These are phyloP conservation scores for Turnix velox DNA, from an alignment of 2,113 vertebrate genomes.

Conservation along the genomic window DNA sequence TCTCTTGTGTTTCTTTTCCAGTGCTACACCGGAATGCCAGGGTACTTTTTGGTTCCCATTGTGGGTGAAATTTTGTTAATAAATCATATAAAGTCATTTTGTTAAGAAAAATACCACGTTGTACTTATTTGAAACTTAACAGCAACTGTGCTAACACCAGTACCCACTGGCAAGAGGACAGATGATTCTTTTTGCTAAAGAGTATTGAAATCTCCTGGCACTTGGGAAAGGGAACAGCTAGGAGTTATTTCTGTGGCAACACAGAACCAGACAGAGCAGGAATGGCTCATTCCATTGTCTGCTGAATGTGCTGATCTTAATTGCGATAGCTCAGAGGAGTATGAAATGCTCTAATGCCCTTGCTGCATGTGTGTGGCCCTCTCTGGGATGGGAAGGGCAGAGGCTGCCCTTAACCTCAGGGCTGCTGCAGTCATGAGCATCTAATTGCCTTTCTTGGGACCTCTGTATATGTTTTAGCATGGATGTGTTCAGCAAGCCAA, in stretches of 20 bases:
- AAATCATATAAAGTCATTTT: background rate
- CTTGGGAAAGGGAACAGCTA: slow-evolving; percentile 2
- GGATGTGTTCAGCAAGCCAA: background rate
- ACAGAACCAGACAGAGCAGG: background rate
- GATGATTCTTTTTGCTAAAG: background rate
- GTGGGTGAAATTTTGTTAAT: background rate
- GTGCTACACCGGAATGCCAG: background rate
- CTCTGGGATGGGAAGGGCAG: background rate
- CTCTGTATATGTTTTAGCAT: background rate
- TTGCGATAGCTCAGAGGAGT: background rate
- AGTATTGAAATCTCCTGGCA: background rate
- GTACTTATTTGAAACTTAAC: background rate
- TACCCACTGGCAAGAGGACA: background rate
- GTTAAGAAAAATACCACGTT: background rate
- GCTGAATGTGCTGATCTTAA: background rate
- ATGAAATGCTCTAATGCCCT: slow-evolving; percentile 12
- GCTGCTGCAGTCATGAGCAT: background rate
- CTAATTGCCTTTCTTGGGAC: background rate
- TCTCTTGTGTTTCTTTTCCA: background rate
- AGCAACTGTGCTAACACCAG: background rate
- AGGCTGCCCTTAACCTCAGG: background rate
- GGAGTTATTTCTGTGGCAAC: background rate
- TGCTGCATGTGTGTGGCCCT: background rate
- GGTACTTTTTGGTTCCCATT: background rate
- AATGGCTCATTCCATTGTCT: background rate